Evolutionary conservation across 1,140 invertebrate species (phyloP), one percentile per base, ranked within the genome.

Genomic region (Drosophila pectinifera): DNA sequence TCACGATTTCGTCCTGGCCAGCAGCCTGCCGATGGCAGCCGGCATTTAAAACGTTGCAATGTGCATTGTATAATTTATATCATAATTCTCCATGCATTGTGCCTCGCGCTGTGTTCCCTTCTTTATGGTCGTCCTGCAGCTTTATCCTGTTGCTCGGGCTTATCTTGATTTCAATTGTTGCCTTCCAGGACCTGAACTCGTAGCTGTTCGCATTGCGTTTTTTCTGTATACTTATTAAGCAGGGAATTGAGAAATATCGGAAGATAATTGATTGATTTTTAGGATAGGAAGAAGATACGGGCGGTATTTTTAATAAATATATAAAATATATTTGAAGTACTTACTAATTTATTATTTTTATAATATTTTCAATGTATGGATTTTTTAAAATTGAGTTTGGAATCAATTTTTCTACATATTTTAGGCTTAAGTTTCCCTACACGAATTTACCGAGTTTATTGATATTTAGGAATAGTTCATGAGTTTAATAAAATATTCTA

Each of bases 11-110:
- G 59, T 69, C 69, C 69, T 59, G 59, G 34, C 54, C 54, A 75
- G 70, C 39, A 28, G 61, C 42, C 62, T 41, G 45, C 48, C 46
- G 34, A 42, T 39, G 58, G 56, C 82, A 78, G 75, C 61, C 78
- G 74, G 68, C 58, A 46, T 73, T 82, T 72, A 73, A 88, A 86
- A 79, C 82, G 83, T 88, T 86, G 83, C 83, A 86, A 83, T 88
- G 82, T 86, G 83, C 70, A 88, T 82, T 88, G 83, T 86, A 83
- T 76, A 86, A 86, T 83, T 88, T 86, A 88, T 86, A 86, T 88
- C 83, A 86, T 86, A 86, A 86, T 86, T 86, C 64, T 54, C 61
- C 54, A 67, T 72, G 59, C 68, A 55, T 75, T 86, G 74, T 82
- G 45, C 10, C 22, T 8, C 4, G 22, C 26, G 24, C 39, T 18